Base-by-base conservation (phyloP, 2,888 invertebrate species). In the Hydrotaea cyrtoneurina region DNA sequence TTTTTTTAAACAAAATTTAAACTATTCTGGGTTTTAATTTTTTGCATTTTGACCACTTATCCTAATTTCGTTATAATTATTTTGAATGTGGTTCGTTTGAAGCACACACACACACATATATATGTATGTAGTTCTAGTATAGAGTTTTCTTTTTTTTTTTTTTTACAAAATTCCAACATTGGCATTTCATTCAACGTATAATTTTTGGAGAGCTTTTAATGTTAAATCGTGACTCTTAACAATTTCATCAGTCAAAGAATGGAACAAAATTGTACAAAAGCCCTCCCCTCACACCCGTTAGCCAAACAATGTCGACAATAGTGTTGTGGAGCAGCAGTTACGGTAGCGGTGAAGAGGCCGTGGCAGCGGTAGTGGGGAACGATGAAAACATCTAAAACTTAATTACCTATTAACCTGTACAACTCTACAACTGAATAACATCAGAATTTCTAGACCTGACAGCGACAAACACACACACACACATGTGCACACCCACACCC, bases 371-470 rank as follows among this genome's bases (percentile, higher is more conserved):
- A 13, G 19, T 21, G 43, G 15, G 26, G 59, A 15, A 26, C 15
- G 59, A 23, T 26, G 59, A 81, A 31, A 83, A 78, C 78, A 80
- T 80, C 80, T 75, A 83, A 83, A 75, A 78, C 80, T 80, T 81
- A 81, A 84, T 84, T 84, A 84, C 84, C 80, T 80, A 84, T 84
- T 84, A 81, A 84, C 80, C 84, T 80, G 78, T 75, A 80, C 83
- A 80, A 72, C 46, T 36, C 13, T 11, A 43, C 66, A 23, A 69
- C 10, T 21, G 26, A 19, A 53, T 31, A 53, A 26, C 71, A 31
- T 50, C 26, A 53, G 2, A 55, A 55, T 55, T 55, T 55, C 55
- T 55, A 55, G 17, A 21, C 19, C 19, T 21, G n/a, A n/a, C n/a
- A n/a, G n/a, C n/a, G n/a, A n/a, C n/a, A n/a, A n/a, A n/a, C n/a